Conservation (phyloP, 2,797 vertebrate species). For the Antrozous pallidus region DNA sequence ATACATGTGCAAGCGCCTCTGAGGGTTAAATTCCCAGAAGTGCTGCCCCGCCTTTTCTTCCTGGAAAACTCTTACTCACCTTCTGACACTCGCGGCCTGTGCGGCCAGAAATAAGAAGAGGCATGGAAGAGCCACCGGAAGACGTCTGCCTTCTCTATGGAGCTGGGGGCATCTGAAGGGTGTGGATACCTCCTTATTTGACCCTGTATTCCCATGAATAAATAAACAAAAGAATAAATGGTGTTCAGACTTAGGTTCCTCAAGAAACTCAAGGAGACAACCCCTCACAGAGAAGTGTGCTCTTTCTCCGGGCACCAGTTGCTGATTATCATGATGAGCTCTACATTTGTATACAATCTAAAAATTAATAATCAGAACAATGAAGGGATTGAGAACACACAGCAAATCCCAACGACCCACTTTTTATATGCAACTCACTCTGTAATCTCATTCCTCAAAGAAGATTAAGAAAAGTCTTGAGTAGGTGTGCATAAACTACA, state of each 20-base stretch:
- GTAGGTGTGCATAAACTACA: not conserved
- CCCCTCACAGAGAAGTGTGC: not conserved
- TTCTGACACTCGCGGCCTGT: not conserved
- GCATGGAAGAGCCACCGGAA: not conserved
- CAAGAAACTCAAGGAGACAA: not conserved
- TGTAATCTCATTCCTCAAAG: not conserved
- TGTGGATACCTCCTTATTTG: too few relatives aligned
- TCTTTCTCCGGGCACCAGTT: not conserved
- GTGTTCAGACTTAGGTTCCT: not conserved
- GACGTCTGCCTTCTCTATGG: not conserved
- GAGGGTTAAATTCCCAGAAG: conserved; percentile 44
- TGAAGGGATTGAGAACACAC: not conserved
- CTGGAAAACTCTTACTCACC: conserved; percentile 56
- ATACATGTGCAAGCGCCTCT: not conserved
- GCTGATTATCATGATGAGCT: not conserved
- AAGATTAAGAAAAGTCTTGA: not conserved
- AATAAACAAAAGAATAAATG: not conserved
- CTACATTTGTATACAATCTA: not conserved
- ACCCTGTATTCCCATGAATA: not conserved
- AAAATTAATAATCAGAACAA: not conserved
- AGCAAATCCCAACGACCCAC: rapidly evolving
- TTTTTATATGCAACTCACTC: not conserved
- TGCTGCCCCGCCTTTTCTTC: conserved; percentile 1
- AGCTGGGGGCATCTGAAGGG: not conserved
- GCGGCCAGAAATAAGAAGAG: not conserved